Evolutionary conservation across 2,797 vertebrate genomes (phyloP), one percentile per base, ranked within the genome.

Genomic region (Paedocypris micromegethes): DNA sequence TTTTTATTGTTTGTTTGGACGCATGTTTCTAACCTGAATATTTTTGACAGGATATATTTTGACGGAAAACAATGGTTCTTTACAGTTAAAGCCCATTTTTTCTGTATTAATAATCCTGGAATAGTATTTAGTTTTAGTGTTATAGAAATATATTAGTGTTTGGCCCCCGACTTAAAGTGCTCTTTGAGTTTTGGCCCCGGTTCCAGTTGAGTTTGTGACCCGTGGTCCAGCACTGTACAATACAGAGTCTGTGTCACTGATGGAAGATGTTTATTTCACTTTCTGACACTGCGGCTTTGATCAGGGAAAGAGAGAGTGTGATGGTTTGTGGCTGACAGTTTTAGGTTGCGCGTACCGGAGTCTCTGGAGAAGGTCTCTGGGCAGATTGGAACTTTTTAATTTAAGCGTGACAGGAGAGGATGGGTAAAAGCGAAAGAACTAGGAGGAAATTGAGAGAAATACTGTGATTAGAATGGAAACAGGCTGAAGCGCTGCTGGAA

Each of bases 281-380:
- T 47, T 60, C 39, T 60, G 53, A 64, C 23, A 70, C 52, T 23
- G 48, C 62, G 54, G 44, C 58, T 73, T 66, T 75, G 72, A 71
- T 79, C 45, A 66, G 65, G 70, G 53, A 58, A 46, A 58, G 48
- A 2, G 58, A 62, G 67, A 73, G 58, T 66, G 58, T 66, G 58
- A 58, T 41, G 64, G 53, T 68, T 69, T 64, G 47, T 3, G 5
- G 39, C 50, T 77, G 75, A 79, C 75, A 77, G 75, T 79, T 79
- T 73, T 79, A 71, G 73, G 78, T 74, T 79, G 70, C 51, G 5
- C 68, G 53, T 79, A 68, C 74, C 72, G 74, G 56, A 54, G 77
- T 80, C 79, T 72, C 68, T 59, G 70, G 80, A 77, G 64, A 73
- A 39, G 59, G 54, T 72, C 68, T 71, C 64, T 58, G 43, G 59